These are phyloP conservation scores for Dinomys branickii DNA, from an alignment of 2,113 vertebrate species.

Conservation along the genomic window DNA sequence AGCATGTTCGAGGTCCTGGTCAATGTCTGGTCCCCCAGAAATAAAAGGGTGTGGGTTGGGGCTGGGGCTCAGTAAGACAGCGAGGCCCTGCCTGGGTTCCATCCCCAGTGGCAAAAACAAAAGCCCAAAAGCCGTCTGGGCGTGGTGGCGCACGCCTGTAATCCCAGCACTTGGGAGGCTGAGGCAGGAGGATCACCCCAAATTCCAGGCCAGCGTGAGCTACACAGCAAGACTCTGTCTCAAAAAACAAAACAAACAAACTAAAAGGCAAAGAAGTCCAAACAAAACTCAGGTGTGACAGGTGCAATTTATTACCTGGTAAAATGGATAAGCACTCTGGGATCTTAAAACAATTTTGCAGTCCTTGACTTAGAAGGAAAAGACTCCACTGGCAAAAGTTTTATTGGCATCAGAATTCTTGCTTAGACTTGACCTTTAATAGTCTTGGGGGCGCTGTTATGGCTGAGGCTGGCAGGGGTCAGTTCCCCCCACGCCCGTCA, in stretches of 20 bases:
- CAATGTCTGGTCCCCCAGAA: not conserved
- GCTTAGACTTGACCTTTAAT: not conserved
- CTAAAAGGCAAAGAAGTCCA: not conserved
- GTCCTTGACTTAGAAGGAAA: not conserved
- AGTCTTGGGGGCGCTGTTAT: not conserved
- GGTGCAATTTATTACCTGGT: constrained; percentile 54
- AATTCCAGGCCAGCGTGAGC: not conserved
- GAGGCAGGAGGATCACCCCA: not conserved
- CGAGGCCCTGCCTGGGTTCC: not conserved
- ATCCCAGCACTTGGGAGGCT: not conserved
- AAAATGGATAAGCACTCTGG: constrained; percentile 4
- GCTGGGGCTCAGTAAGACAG: not conserved
- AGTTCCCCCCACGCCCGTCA: accelerated
- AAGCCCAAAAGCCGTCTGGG: not conserved
- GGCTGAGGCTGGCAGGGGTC: not conserved
- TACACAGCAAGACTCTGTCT: not conserved
- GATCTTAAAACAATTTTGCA: not conserved
- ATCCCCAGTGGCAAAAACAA: too few relatives aligned
- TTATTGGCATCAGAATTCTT: not conserved
- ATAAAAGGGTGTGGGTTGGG: not conserved
- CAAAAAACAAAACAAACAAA: not conserved
- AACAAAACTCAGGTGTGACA: not conserved
- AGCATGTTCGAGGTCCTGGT: not conserved
- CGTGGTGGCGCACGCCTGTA: not conserved
- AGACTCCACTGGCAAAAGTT: not conserved